Conservation (phyloP, 2,113 vertebrate genomes). For the Noctilio leporinus region DNA sequence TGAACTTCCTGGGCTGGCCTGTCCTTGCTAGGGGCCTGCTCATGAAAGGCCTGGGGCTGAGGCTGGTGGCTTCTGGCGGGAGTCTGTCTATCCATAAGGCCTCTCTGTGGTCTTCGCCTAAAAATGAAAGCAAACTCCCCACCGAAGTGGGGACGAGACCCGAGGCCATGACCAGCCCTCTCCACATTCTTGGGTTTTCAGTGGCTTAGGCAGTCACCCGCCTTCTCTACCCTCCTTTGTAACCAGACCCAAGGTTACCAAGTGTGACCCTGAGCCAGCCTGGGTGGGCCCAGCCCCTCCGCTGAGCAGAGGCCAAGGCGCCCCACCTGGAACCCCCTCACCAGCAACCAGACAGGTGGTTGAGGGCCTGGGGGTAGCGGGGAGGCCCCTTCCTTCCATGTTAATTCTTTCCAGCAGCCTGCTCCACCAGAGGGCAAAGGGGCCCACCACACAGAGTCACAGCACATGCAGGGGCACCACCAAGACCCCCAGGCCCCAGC, state of each 20-base stretch:
- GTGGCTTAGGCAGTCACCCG: background rate
- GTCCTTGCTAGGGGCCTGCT: too few species aligned
- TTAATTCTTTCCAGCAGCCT: background rate
- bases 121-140: background rate
- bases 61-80: background rate
- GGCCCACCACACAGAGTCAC: background rate
- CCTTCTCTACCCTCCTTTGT: background rate
- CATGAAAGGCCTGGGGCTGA: background rate
- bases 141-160: too few species aligned
- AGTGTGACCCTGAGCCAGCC: background rate
- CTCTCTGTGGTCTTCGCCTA: background rate
- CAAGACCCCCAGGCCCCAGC: background rate
- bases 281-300: background rate
- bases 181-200: slow-evolving; percentile 31
- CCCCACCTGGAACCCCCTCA: background rate
- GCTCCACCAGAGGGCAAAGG: rapidly evolving
- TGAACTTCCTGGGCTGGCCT: background rate
- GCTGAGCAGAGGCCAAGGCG: background rate
- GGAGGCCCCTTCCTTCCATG: background rate
- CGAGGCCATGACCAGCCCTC: background rate
- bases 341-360: background rate
- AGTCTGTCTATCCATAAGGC: background rate
- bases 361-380: background rate
- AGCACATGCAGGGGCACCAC: background rate
- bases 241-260: background rate